phyloP scores from a whole-genome alignment of 2,113 vertebrate species.

The Lampris megalopsis region DNA sequence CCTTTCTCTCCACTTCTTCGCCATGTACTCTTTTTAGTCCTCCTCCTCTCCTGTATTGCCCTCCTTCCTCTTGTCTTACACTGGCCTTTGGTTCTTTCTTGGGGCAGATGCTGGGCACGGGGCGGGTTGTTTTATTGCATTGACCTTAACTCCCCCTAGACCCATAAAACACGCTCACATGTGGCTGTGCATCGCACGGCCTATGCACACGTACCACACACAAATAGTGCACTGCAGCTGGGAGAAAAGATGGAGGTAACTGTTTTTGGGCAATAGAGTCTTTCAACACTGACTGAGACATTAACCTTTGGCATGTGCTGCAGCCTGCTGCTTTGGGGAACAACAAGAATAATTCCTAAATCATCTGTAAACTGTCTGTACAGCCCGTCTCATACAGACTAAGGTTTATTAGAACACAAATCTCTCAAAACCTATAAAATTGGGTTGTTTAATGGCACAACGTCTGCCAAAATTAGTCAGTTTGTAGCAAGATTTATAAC shows the following conservation, averaged over 20 bases:
- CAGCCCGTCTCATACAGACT: conserved; percentile 11
- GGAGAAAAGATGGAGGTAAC: conserved; percentile 55
- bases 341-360: conserved; percentile 9
- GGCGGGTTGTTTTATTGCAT: conserved; percentile 75
- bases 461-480: conserved; percentile 6
- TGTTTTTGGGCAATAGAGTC: conserved; percentile 25
- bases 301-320: conserved; percentile 37
- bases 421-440: conserved; percentile 6
- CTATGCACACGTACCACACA: conserved; percentile 41
- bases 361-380: conserved; percentile 14
- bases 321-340: background rate
- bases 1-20: conserved; percentile 32
- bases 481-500: conserved; percentile 1
- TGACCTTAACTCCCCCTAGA: conserved; percentile 73
- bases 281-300: conserved; percentile 33
- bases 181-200: conserved; percentile 58
- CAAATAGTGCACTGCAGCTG: conserved; percentile 26
- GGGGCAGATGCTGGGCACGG: conserved; percentile 61
- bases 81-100: conserved; percentile 56
- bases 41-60: conserved; percentile 12
- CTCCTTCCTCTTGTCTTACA: conserved; percentile 30
- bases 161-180: conserved; percentile 74
- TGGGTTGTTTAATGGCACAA: conserved; percentile 7
- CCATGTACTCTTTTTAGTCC: conserved; percentile 38
- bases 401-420: conserved; percentile 15